phyloP scores from a whole-genome alignment of 2,113 vertebrate genomes.

The Sorex araneus region DNA sequence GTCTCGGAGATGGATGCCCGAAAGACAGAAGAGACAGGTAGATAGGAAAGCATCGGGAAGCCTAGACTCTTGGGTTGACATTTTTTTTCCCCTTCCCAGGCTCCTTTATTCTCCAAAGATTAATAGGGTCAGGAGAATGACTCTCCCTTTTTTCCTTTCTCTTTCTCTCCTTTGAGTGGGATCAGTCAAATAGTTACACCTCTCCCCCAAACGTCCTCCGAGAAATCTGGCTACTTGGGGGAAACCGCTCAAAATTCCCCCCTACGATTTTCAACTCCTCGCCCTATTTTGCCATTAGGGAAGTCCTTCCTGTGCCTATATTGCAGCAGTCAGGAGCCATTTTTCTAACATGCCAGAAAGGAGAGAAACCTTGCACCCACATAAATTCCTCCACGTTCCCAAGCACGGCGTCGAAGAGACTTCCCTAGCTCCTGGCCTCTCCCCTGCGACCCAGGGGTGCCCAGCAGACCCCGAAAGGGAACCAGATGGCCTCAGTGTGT shows the following conservation, averaged over 20 bases:
- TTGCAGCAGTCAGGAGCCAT: no score
- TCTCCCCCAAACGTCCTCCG: neutral
- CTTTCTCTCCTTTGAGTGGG: neutral
- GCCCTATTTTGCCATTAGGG: neutral
- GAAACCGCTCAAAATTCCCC: neutral
- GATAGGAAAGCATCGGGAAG: constrained; percentile 68
- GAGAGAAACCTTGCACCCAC: neutral
- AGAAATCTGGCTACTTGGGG: constrained; percentile 38
- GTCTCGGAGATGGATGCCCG: neutral
- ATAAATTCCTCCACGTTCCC: neutral
- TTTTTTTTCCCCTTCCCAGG: constrained; percentile 19
- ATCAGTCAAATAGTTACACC: neutral
- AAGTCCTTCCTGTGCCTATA: constrained; percentile 11
- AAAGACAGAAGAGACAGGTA: constrained; percentile 58
- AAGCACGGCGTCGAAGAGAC: neutral
- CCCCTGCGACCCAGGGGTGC: neutral
- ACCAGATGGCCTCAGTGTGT: neutral
- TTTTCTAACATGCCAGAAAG: neutral
- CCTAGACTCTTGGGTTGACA: constrained; percentile 38
- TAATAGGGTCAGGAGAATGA: constrained; percentile 43
- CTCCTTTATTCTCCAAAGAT: constrained; percentile 64
- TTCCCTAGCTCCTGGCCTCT: neutral
- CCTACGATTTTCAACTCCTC: neutral
- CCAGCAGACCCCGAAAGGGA: neutral
- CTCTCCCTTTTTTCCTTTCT: constrained; percentile 6